These are phyloP conservation scores for Arctopsyche grandis DNA, from an alignment of 1,140 invertebrate genomes.

Conservation along the genomic window DNA sequence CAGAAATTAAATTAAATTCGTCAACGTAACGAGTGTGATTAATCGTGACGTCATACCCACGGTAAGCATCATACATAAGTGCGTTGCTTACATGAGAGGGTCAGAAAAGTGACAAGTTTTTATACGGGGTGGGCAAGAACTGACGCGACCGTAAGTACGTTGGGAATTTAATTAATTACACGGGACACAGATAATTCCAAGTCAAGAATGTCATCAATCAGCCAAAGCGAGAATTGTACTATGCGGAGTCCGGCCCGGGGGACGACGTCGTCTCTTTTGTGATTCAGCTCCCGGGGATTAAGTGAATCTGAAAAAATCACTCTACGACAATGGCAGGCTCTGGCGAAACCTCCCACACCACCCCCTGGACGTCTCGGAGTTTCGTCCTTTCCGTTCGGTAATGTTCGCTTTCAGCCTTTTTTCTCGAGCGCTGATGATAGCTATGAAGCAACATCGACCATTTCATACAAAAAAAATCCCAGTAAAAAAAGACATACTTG, in stretches of 20 bases:
- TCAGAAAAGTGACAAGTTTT: no score
- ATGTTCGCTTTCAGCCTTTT: constrained; percentile 6
- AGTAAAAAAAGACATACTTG: no score
- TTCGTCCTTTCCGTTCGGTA: neutral
- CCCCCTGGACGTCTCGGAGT: neutral
- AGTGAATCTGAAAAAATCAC: constrained; percentile 27
- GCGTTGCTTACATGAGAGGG: no score
- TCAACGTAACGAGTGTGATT: no score
- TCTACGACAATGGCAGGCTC: neutral
- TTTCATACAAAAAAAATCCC: neutral
- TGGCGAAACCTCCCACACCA: neutral
- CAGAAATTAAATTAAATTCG: no score
- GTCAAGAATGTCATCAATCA: constrained; percentile 46
- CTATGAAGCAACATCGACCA: neutral
- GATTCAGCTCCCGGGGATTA: constrained; percentile 12
- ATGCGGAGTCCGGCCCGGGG: constrained; percentile 2
- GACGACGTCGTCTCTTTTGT: constrained; percentile 1
- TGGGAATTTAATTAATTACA: constrained; percentile 22
- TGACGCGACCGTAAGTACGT: neutral
- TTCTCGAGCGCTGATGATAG: neutral
- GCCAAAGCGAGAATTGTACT: constrained; percentile 10
- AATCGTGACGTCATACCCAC: no score
- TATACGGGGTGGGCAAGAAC: no score
- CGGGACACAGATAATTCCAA: constrained; percentile 31
- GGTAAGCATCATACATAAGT: no score